Evolutionary conservation across 2,888 invertebrate genomes (phyloP).

Genomic region (Abrostola triplasia): DNA sequence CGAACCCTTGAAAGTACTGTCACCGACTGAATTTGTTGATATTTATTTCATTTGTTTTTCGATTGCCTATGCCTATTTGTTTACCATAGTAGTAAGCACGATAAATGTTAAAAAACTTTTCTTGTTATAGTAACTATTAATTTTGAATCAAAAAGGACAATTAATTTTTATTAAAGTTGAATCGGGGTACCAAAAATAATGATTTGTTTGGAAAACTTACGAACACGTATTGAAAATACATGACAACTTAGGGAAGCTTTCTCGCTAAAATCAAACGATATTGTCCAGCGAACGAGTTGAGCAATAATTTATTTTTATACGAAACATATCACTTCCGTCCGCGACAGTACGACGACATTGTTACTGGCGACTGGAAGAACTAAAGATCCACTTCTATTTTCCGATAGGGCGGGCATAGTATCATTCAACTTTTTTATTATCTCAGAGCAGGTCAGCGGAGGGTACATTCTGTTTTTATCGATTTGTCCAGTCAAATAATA

Average conservation of each 20-base stretch:
- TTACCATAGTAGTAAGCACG: too few relatives aligned
- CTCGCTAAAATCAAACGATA: constrained; percentile 37
- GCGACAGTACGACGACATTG: constrained; percentile 75
- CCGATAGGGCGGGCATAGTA: constrained; percentile 83
- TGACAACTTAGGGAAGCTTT: constrained; percentile 16
- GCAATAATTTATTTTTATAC: constrained; percentile 53
- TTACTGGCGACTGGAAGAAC: constrained; percentile 78
- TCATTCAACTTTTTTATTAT: constrained; percentile 87
- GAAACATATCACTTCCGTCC: constrained; percentile 58
- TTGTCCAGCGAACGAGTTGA: constrained; percentile 38
- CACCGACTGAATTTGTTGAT: constrained; percentile 35
- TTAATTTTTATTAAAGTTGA: too few relatives aligned
- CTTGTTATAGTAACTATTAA: too few relatives aligned
- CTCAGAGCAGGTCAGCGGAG: constrained; percentile 79
- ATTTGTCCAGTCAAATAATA: constrained; percentile 63
- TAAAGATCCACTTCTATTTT: constrained; percentile 84
- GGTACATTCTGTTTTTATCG: constrained; percentile 60
- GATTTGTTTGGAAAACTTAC: constrained; percentile 18
- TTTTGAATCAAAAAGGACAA: too few relatives aligned
- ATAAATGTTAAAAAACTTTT: too few relatives aligned
- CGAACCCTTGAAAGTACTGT: constrained; percentile 63
- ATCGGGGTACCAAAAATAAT: too few relatives aligned
- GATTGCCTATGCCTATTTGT: too few relatives aligned
- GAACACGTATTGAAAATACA: constrained; percentile 33
- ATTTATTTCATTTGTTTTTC: constrained; percentile 13